These are phyloP conservation scores for Magallana nippona DNA, from an alignment of 2,888 invertebrate species.

Conservation along the genomic window DNA sequence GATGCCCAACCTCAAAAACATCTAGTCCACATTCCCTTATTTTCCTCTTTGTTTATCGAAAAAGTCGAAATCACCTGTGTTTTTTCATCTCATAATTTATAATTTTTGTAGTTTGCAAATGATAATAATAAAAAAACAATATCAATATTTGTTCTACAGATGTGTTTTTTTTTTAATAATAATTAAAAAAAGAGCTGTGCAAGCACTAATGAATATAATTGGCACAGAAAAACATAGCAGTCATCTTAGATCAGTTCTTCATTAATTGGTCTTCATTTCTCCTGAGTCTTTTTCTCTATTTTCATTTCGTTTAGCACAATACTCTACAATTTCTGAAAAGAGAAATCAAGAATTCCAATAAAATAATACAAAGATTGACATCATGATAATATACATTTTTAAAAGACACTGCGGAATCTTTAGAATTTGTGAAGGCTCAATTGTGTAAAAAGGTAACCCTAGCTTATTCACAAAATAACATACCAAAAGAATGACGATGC, in stretches of 20 bases:
- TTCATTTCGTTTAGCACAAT: slow-evolving; percentile 55
- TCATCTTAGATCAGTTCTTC: neutral
- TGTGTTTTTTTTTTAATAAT: no score
- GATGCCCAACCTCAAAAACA: neutral
- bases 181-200: neutral
- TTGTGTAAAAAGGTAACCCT: no score
- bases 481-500: no score
- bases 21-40: neutral
- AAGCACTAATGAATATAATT: neutral
- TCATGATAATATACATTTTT: no score
- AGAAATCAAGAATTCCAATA: neutral
- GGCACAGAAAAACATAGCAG: neutral
- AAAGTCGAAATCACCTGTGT: no score
- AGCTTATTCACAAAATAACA: no score
- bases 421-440: no score
- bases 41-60: neutral
- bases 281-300: slow-evolving; percentile 63
- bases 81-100: no score
- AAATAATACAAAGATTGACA: no score
- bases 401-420: no score
- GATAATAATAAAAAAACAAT: neutral
- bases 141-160: neutral
- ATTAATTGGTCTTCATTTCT: slow-evolving; percentile 46
- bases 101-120: neutral
- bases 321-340: slow-evolving; percentile 64